Evolutionary conservation across 2,888 invertebrate species (phyloP), one percentile per base, ranked within the genome.

Genomic region (Nomada fabriciana): DNA sequence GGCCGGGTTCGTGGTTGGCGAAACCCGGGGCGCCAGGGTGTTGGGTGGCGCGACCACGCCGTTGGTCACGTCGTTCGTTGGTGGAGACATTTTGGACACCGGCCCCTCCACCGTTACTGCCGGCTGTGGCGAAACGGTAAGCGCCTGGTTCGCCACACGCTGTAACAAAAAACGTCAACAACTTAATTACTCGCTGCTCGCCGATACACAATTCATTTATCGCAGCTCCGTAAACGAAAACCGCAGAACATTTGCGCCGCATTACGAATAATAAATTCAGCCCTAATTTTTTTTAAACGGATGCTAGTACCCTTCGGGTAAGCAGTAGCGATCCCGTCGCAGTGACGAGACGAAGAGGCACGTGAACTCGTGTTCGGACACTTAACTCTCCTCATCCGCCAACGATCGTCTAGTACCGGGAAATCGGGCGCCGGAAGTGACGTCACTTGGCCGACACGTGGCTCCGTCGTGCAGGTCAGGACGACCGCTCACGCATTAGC

Each of bases 11-110:
- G 94, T 91, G 81, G 95, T 93, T 69, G 94, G 93, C 47, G 94
- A 94, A 70, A 95, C 92, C 75, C 95, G 94, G 84, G 94, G 94
- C 80, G 95, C 94, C 80, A 95, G 94, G 92, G 94, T 95, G 94
- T 95, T 95, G 88, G 95, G 94, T 64, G 95, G 94, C 89, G 95
- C 95, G 78, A 94, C 92, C 83, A 94, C 93, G 84, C 94, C 94
- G 91, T 95, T 95, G 74, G 95, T 95, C 88, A 95, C 94, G 85
- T 95, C 95, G 90, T 95, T 95, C 79, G 95, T 95, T 86, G 95
- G 92, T 92, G 93, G 93, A 91, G 93, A 93, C 94, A 93, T 93
- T 92, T 92, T 93, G 72, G 91, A 91, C 86, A 93, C 92, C 92
- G 93, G 92, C 91, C 92, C 92, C 91, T 94, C 92, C 92, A 94